Evolutionary conservation across 2,888 invertebrate genomes (phyloP).

Genomic region (Pinctada fucata): DNA sequence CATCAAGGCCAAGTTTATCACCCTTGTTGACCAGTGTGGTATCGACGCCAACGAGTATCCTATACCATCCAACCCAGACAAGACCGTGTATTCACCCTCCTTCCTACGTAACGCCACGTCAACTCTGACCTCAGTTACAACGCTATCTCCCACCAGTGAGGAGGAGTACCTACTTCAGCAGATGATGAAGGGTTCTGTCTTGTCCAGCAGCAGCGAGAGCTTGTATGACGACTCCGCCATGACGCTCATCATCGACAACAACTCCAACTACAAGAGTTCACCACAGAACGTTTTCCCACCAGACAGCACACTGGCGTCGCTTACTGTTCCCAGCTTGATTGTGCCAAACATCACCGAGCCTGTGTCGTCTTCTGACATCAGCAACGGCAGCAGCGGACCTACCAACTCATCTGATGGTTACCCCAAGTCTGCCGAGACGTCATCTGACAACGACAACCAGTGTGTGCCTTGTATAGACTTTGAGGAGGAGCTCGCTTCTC

Average conservation of each 20-base stretch:
- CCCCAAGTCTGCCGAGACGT: constrained; percentile 55
- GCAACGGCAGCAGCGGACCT: constrained; percentile 42
- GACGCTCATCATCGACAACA: constrained; percentile 55
- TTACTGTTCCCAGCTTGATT: constrained; percentile 39
- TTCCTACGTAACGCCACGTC: constrained; percentile 48
- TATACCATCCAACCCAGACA: constrained; percentile 12
- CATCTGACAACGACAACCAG: constrained; percentile 56
- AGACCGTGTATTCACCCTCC: constrained; percentile 40
- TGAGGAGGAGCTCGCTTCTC: constrained; percentile 64
- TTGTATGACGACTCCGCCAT: constrained; percentile 45
- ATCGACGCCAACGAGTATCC: constrained; percentile 55
- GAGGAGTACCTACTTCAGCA: constrained; percentile 41
- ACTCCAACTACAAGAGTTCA: constrained; percentile 57
- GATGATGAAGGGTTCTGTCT: constrained; percentile 39
- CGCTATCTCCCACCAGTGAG: constrained; percentile 52
- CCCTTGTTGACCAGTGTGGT: constrained; percentile 62
- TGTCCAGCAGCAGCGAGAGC: constrained; percentile 36
- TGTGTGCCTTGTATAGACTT: constrained; percentile 60
- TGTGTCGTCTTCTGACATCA: constrained; percentile 44
- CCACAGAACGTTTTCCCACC: constrained; percentile 42
- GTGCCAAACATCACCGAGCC: constrained; percentile 47
- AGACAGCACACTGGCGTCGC: constrained; percentile 48
- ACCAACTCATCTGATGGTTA: constrained; percentile 55
- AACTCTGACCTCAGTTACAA: constrained; percentile 49
- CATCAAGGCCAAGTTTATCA: constrained; percentile 61